Percentiles rank a stretch among this genome's conserved stretches.
These are phyloP conservation scores for Lycophotia porphyrea DNA, from an alignment of 2,888 invertebrate species.

Conservation along the genomic window DNA sequence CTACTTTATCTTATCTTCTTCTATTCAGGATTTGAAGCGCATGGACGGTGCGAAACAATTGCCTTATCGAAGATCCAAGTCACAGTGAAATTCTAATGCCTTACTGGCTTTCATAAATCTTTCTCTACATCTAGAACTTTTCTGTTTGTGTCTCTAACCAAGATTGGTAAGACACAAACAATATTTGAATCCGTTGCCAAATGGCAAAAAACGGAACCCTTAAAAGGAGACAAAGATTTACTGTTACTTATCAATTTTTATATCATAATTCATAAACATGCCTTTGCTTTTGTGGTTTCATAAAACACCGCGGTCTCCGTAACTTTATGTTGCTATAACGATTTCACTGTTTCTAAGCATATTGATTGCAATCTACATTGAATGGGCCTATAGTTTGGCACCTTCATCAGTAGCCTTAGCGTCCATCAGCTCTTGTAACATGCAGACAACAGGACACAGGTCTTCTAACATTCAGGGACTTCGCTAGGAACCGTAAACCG, in stretches of 20 bases:
- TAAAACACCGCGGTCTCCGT: not conserved
- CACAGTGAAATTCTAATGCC: not conserved
- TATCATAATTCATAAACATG: too few relatives aligned
- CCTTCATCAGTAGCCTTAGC: not conserved
- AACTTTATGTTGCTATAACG: not conserved
- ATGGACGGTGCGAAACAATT: conserved; percentile 5
- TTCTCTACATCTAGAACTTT: not conserved
- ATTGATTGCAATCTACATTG: not conserved
- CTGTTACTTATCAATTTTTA: too few relatives aligned
- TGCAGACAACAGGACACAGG: not conserved
- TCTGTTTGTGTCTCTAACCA: not conserved
- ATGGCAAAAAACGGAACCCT: too few relatives aligned
- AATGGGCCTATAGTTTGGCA: not conserved
- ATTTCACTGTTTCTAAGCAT: not conserved
- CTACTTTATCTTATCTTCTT: conserved; percentile 26
- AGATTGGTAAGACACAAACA: not conserved
- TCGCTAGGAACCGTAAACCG: not conserved
- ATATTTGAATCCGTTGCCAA: not conserved
- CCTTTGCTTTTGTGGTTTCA: not conserved
- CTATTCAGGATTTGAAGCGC: conserved; percentile 8
- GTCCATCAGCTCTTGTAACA: not conserved
- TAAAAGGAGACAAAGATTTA: too few relatives aligned
- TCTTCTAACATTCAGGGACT: not conserved
- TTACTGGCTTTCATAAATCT: not conserved
- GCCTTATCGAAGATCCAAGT: conserved; percentile 7